Percentiles rank a stretch among this genome's conserved stretches.
Evolutionary conservation across 2,888 invertebrate species (phyloP).

Genomic region (Emmelina monodactyla): DNA sequence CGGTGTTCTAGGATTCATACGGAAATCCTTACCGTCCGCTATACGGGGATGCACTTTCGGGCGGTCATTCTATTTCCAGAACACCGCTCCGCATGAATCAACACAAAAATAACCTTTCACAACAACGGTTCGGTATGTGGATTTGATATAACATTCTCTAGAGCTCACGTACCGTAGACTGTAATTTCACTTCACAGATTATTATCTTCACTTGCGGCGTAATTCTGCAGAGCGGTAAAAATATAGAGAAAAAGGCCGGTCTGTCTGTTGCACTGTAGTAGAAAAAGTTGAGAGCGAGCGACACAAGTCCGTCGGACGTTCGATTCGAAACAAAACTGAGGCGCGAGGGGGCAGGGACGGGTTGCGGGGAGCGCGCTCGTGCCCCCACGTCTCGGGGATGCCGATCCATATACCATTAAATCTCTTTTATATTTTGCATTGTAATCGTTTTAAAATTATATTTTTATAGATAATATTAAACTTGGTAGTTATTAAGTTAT

Average conservation of each 20-base stretch:
- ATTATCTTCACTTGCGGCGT: conserved; percentile 37
- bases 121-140: conserved; percentile 48
- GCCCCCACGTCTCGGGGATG: conserved; percentile 20
- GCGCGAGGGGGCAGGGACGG: conserved; percentile 19
- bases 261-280: no score
- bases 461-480: no score
- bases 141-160: conserved; percentile 42
- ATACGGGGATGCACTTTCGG: conserved; percentile 51
- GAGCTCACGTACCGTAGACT: conserved; percentile 58
- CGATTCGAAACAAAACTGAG: conserved; percentile 39
- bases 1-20: conserved; percentile 25
- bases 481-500: no score
- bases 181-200: conserved; percentile 54
- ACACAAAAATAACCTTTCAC: conserved; percentile 66
- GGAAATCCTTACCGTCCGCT: conserved; percentile 36
- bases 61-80: conserved; percentile 57
- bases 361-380: conserved; percentile 14
- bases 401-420: conserved; percentile 14
- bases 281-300: conserved; percentile 34
- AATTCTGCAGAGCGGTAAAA: conserved; percentile 38
- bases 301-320: conserved; percentile 46
- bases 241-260: conserved; percentile 51
- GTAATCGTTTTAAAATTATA: no score
- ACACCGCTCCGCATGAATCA: conserved; percentile 62
- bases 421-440: no score